phyloP scores from a whole-genome alignment of 2,888 invertebrate genomes.

The Parapristionchus giblindavisi region DNA sequence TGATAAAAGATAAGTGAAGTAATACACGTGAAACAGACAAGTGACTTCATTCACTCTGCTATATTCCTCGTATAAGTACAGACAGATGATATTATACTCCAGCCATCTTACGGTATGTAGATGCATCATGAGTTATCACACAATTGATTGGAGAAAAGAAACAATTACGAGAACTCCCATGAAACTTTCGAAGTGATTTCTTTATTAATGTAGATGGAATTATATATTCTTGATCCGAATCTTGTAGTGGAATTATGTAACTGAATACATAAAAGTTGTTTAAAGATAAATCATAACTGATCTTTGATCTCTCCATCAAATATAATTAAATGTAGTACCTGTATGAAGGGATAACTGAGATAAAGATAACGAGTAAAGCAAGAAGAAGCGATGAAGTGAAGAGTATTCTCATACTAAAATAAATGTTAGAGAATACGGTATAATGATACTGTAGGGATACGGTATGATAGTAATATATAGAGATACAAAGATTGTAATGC shows the following conservation, averaged over 20 bases:
- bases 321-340: neutral
- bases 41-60: no score
- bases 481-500: no score
- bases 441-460: neutral
- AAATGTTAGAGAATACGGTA: neutral
- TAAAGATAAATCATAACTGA: neutral
- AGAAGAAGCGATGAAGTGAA: slow-evolving; percentile 27
- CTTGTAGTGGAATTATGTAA: slow-evolving; percentile 18
- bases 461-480: neutral
- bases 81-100: slow-evolving; percentile 29
- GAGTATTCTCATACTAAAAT: slow-evolving; percentile 31
- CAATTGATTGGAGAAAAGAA: slow-evolving; percentile 67
- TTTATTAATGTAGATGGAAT: slow-evolving; percentile 39
- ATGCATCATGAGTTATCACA: slow-evolving; percentile 61
- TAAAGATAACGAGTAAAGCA: slow-evolving; percentile 12
- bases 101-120: slow-evolving; percentile 58
- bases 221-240: slow-evolving; percentile 1
- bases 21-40: no score
- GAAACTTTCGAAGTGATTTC: slow-evolving; percentile 53
- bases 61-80: slow-evolving; percentile 24
- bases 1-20: no score
- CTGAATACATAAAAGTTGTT: no score
- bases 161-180: slow-evolving; percentile 61
- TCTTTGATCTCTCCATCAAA: no score
- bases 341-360: neutral